Base-by-base conservation (phyloP, 2,888 invertebrate species). In the Troides helena region DNA sequence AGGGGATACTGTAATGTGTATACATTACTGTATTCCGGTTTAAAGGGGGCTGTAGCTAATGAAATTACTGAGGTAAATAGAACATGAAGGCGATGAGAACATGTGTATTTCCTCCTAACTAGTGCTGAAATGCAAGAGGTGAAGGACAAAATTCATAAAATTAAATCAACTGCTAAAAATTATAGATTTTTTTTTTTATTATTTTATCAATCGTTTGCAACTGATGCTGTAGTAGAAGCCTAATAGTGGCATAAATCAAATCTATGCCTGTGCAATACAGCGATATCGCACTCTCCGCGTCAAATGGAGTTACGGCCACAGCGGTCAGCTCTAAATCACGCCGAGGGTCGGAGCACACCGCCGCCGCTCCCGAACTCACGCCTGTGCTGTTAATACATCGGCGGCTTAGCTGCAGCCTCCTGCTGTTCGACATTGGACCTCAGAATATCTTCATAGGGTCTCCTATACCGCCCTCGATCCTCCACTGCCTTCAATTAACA, bases 381-480 rank as follows among this genome's bases (percentile, higher is more conserved):
- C 58, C 70, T 30, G 46, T 53, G 58, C 62, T 70, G 70, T 66
- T 70, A 70, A 66, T 70, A 70, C 66, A 70, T 70, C 62, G 70
- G 39, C 66, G 62, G 61, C 53, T 39, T 58, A 62, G 21, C 50
- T 30, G 25, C n/a, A 36, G 36, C 58, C 62, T 36, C 36, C 58
- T 66, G 70, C 66, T 58, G 50, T 21, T 66, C 59, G 59, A 70
- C 53, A 66, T 59, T 70, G 39, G 58, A 70, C 66, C 65, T 66
- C 58, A 69, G 50, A 39, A 66, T 59, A 70, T 62, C 66, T 66
- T 66, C 58, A 70, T 70, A 70, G 62, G n/a, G 65, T 69, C 57
- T 18, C 39, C 57, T 62, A 58, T 65, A 61, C 65, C n/a, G 12
- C 36, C 63, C 30, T 59, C 60, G 23, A 59, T 60, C 23, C 18